phyloP scores from a whole-genome alignment of 2,888 invertebrate species.

The Azorinus chamasolen region DNA sequence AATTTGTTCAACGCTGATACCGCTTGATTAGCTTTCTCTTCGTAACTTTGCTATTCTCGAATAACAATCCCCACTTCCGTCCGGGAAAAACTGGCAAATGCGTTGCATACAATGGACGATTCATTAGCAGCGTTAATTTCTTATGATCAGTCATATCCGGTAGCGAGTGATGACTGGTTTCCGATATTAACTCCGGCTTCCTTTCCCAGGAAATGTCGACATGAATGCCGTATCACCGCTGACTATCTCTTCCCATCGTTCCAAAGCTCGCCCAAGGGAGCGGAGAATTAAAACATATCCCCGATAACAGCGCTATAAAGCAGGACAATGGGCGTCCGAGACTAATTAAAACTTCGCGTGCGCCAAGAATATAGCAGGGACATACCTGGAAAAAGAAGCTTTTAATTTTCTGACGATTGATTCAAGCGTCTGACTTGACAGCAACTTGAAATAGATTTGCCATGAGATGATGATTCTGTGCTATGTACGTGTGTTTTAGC shows the following conservation, averaged over 20 bases:
- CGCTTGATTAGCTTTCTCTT: too few relatives aligned
- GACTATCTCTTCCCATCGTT: slow-evolving; percentile 8
- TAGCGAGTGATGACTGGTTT: slow-evolving; percentile 7
- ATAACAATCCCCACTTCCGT: too few relatives aligned
- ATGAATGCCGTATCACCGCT: slow-evolving; percentile 8
- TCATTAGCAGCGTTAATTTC: too few relatives aligned
- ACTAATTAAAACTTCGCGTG: slow-evolving; percentile 66
- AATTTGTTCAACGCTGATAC: too few relatives aligned
- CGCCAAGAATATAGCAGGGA: slow-evolving; percentile 24
- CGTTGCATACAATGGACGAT: too few relatives aligned
- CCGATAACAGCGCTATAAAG: slow-evolving; percentile 27
- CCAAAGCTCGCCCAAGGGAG: slow-evolving; percentile 16
- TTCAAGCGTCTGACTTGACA: background rate
- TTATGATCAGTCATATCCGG: too few relatives aligned
- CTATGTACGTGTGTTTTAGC: too few relatives aligned
- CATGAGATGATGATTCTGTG: too few relatives aligned
- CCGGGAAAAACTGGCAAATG: too few relatives aligned
- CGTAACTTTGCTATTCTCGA: too few relatives aligned
- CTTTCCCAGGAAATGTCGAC: slow-evolving; percentile 24
- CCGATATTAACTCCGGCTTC: slow-evolving; percentile 18
- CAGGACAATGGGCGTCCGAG: slow-evolving; percentile 12
- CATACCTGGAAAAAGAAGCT: slow-evolving; percentile 41
- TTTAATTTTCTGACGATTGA: slow-evolving; percentile 55
- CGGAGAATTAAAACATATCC: slow-evolving; percentile 43
- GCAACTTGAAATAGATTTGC: too few relatives aligned